Percentiles rank a stretch among this genome's conserved stretches.
phyloP scores from a whole-genome alignment of 2,888 invertebrate species.

The Liopterus haemorrhoidalis region DNA sequence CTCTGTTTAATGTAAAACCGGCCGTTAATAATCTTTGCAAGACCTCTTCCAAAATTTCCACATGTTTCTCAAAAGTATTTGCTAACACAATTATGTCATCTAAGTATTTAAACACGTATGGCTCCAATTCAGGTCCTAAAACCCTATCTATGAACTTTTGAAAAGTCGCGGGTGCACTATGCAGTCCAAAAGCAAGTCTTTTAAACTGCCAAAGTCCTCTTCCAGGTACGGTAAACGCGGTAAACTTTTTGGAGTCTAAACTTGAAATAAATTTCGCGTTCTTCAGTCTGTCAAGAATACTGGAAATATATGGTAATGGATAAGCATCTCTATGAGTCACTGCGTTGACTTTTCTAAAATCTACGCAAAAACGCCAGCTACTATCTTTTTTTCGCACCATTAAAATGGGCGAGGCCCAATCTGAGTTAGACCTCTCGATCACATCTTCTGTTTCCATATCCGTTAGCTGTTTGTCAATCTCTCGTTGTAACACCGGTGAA shows the following conservation, averaged over 20 bases:
- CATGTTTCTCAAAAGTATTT: too few relatives aligned
- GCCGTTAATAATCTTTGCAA: too few relatives aligned
- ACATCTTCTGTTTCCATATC: conserved; percentile 28
- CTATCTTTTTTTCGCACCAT: conserved; percentile 33
- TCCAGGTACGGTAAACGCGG: conserved; percentile 34
- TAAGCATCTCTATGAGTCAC: conserved; percentile 36
- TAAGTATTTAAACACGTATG: conserved; percentile 31
- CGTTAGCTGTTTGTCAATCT: conserved; percentile 25
- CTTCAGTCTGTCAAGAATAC: conserved; percentile 34
- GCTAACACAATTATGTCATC: too few relatives aligned
- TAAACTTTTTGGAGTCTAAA: conserved; percentile 34
- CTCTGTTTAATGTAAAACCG: too few relatives aligned
- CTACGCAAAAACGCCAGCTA: conserved; percentile 34
- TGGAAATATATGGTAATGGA: conserved; percentile 34
- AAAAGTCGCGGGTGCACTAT: conserved; percentile 30
- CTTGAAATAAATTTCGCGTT: conserved; percentile 35
- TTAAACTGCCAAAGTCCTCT: conserved; percentile 33
- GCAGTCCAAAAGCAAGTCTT: conserved; percentile 33
- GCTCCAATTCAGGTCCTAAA: conserved; percentile 29
- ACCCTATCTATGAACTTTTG: conserved; percentile 31
- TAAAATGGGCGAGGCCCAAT: conserved; percentile 34
- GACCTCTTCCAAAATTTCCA: too few relatives aligned
- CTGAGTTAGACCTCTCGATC: conserved; percentile 33
- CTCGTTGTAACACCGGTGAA: conserved; percentile 21
- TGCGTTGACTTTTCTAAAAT: conserved; percentile 35